phyloP scores from a whole-genome alignment of 2,113 vertebrate species.

The Tupaia tana region DNA sequence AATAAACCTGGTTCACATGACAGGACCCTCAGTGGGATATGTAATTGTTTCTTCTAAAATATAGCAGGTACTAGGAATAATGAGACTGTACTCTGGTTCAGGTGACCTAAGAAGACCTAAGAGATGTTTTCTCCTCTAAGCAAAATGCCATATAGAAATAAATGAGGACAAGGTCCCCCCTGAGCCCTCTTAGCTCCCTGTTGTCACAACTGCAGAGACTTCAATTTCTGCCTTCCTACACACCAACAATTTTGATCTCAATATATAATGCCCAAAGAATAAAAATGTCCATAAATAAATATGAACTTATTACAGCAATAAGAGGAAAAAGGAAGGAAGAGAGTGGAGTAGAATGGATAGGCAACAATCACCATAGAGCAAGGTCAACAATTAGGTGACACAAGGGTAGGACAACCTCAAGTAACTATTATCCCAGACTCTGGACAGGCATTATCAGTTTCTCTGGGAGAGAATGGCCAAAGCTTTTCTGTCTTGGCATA shows the following conservation, averaged over 20 bases:
- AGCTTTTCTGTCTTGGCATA: not conserved
- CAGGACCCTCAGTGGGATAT: not conserved
- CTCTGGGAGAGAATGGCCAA: not conserved
- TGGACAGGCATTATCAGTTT: not conserved
- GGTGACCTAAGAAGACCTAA: not conserved
- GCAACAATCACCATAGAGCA: not conserved
- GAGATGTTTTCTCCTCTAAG: not conserved
- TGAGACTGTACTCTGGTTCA: not conserved
- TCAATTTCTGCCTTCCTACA: not conserved
- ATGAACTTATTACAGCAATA: not conserved
- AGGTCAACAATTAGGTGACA: no score
- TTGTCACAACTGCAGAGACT: no score
- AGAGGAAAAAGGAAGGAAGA: not conserved
- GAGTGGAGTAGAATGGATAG: rapidly evolving
- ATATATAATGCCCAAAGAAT: not conserved
- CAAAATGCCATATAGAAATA: not conserved
- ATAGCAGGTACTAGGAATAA: not conserved
- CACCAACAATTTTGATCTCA: not conserved
- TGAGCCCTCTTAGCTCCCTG: not conserved
- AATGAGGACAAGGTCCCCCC: not conserved
- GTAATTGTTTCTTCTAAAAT: not conserved
- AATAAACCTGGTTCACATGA: not conserved
- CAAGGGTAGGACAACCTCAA: rapidly evolving
- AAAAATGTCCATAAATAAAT: not conserved
- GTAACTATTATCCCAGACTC: rapidly evolving